Evolutionary conservation across 2,888 invertebrate genomes (phyloP), one percentile per base, ranked within the genome.

Genomic region (Glaucopsyche alexis): DNA sequence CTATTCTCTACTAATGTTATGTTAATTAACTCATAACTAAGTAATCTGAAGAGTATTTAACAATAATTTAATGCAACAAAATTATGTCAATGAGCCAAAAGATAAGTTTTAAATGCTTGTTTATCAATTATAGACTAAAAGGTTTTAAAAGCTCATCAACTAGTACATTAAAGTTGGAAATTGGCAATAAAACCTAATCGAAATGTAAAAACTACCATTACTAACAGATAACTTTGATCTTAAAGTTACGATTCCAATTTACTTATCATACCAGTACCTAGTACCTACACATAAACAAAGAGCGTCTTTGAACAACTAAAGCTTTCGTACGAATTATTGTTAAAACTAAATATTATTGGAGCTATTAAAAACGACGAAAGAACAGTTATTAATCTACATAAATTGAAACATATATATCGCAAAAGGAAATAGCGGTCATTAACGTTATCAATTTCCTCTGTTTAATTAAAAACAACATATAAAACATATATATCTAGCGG

Each of bases 391-490:
- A 29, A 47, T 69, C 69, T 49, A n/a, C n/a, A n/a, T n/a, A 16
- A 66, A 66, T 66, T 66, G 38, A 13, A 67, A 4, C 29, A 29
- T 29, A 29, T 29, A 49, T 69, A 69, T 69, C 69, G 69, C 69
- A 19, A 47, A 60, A 69, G 69, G 69, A 69, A 69, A 45, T 67
- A 67, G 45, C 67, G 67, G 42, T 16, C 42, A 67, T 67, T 67
- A 67, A 19, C 69, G 49, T 47, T 69, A 69, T 69, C 49, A 49
- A 69, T 69, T 69, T 69, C 69, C 69, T 69, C 29, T 69, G 8
- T 67, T 45, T 45, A 45, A 47, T 47, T 47, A 69, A 19, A 69
- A 69, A 19, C 8, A 47, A 47, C 45, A 42, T 38, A 13, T 45
- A 67, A 16, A 66, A 42, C 38, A n/a, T n/a, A 66, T 65, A 65